Evolutionary conservation across 2,113 vertebrate species (phyloP).

Genomic region (Ibidorhyncha struthersii): DNA sequence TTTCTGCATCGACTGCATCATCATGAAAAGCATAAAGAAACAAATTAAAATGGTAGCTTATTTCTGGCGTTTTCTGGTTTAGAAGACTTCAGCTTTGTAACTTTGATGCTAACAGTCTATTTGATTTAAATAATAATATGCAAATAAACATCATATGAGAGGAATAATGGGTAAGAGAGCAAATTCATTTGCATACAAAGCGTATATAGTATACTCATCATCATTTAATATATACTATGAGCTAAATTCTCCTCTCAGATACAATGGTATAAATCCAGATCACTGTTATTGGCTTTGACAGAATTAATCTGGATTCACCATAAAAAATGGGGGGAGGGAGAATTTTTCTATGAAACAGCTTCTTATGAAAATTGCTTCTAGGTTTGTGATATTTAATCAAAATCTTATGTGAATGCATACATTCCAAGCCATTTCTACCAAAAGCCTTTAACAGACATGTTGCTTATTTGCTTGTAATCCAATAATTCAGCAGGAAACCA

Average conservation of each 20-base stretch:
- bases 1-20: not conserved
- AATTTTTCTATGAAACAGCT: not conserved
- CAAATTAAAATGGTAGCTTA: not conserved
- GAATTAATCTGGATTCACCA: not conserved
- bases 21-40: not conserved
- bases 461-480: not conserved
- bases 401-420: not conserved
- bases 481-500: not conserved
- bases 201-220: not conserved
- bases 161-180: not conserved
- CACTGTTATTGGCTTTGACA: not conserved
- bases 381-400: not conserved
- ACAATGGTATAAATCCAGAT: not conserved
- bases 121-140: not conserved
- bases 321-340: rapidly evolving
- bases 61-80: not conserved
- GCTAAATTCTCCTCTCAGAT: not conserved
- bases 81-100: not conserved
- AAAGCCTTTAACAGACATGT: not conserved
- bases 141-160: not conserved
- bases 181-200: not conserved
- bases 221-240: not conserved
- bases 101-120: not conserved
- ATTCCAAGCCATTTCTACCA: not conserved
- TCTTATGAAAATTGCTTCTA: not conserved